Evolutionary conservation across 2,113 vertebrate species (phyloP).

Genomic region (Macheiramphus alcinus): DNA sequence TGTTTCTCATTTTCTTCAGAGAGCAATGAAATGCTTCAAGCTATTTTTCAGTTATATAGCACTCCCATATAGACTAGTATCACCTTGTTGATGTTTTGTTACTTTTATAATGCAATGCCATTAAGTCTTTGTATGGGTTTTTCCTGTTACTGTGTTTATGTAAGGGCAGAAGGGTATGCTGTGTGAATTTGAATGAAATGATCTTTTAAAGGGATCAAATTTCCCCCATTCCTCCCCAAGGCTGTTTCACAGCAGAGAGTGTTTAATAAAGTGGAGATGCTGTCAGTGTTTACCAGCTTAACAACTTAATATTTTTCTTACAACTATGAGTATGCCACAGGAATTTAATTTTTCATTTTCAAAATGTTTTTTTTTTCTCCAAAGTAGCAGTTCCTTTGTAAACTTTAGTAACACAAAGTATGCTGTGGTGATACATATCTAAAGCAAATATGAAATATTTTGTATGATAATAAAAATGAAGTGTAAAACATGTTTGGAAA

Average conservation of each 20-base stretch:
- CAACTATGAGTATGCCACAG: not conserved
- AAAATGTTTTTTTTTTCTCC: not conserved
- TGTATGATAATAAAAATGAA: not conserved
- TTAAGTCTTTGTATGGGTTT: not conserved
- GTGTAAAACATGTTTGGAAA: not conserved
- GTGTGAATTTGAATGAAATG: constrained; percentile 7
- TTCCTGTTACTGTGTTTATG: not conserved
- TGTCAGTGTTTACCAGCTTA: not conserved
- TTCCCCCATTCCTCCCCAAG: not conserved
- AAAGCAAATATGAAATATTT: not conserved
- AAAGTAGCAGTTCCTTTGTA: not conserved
- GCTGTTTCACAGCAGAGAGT: not conserved
- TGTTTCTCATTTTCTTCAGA: not conserved
- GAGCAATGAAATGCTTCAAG: not conserved
- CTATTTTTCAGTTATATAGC: not conserved
- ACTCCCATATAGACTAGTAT: not conserved
- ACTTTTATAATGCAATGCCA: not conserved
- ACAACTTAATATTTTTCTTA: not conserved
- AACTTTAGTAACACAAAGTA: not conserved
- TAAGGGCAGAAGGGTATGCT: not conserved
- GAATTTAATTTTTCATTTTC: not conserved
- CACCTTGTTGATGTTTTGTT: not conserved
- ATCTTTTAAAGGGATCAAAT: not conserved
- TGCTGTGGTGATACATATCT: not conserved
- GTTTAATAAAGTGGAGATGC: not conserved